Evolutionary conservation across 2,797 vertebrate species (phyloP), one percentile per base, ranked within the genome.

Genomic region (Prunella strophiata): DNA sequence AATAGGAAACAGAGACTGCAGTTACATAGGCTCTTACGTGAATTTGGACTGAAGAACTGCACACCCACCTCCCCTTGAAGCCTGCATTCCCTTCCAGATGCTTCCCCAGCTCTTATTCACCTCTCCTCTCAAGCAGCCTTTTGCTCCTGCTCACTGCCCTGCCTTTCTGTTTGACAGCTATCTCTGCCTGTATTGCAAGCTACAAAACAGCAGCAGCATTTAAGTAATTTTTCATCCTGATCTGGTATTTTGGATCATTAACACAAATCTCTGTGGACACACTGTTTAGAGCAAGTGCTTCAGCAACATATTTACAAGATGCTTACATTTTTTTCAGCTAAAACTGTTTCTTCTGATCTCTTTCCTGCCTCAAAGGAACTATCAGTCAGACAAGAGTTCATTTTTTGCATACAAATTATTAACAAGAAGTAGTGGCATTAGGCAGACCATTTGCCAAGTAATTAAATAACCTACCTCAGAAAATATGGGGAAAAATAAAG

Each of bases 391-490:
- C 6, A 47, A 42, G 59, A 80, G 84, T 70, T 93, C 61, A 74
- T 59, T n/a, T 88, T 89, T 79, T 81, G 88, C 52, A 91, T 82
- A 89, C 40, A 78, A 81, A 94, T 92, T 88, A 65, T 68, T 81
- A 75, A 81, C n/a, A 77, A 87, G 47, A 78, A 57, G 34, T 19
- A 84, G 42, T 43, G n/a, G 19, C 34, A 81, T 51, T 83, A 88
- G 23, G n/a, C 23, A 91, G 34, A 67, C 14, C 3, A 0, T 82
- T 94, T 79, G 23, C 54, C 65, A 80, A 92, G 54, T 52, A 61
- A 67, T 68, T 94, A 66, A 71, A 70, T 45, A 58, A 1, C 5
- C 16, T 72, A 40, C 38, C 73, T 89, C 34, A 70, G 66, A 90
- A 92, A 93, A 91, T 19, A 66, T 5, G 3, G 36, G 54, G 48